phyloP scores from a whole-genome alignment of 1,140 invertebrate species.

The Drosophila grimshawi region DNA sequence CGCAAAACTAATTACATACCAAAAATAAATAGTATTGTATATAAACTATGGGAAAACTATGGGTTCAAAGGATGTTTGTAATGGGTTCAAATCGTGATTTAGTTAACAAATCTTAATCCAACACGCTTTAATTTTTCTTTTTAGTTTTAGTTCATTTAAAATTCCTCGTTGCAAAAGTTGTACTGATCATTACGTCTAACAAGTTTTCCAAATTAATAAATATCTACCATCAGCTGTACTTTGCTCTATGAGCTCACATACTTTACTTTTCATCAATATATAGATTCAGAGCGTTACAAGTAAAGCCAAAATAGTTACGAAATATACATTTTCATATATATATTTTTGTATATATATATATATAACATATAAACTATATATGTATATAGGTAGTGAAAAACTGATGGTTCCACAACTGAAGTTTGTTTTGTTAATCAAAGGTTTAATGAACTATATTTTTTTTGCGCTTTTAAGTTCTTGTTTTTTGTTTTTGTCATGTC shows the following conservation, averaged over 20 bases:
- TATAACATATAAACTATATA: not conserved
- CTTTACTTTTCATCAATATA: not conserved
- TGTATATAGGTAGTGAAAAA: slow-evolving; percentile 2
- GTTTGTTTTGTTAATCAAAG: slow-evolving; percentile 1
- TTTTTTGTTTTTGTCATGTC: slow-evolving; percentile 50
- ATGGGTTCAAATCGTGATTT: slow-evolving; percentile 10
- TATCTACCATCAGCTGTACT: slow-evolving; percentile 22
- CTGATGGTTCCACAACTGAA: slow-evolving; percentile 9
- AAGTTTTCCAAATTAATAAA: slow-evolving; percentile 51
- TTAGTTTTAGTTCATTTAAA: slow-evolving; percentile 50
- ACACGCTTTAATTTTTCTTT: slow-evolving; percentile 8
- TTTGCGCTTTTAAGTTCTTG: slow-evolving; percentile 54
- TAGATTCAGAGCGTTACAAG: slow-evolving; percentile 1
- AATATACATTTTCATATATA: slow-evolving; percentile 1
- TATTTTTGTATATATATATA: not conserved
- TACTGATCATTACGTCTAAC: slow-evolving; percentile 68
- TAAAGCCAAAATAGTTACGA: slow-evolving; percentile 15
- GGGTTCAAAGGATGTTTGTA: slow-evolving; percentile 4
- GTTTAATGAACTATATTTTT: slow-evolving; percentile 17
- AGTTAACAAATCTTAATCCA: slow-evolving; percentile 24
- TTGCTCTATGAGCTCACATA: slow-evolving; percentile 17
- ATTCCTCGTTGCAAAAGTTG: slow-evolving; percentile 80
- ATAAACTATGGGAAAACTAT: slow-evolving; percentile 17
- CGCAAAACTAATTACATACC: slow-evolving; percentile 11
- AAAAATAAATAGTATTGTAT: slow-evolving; percentile 23